These are phyloP conservation scores for Xiphias gladius DNA, from an alignment of 2,113 vertebrate species.

Conservation along the genomic window DNA sequence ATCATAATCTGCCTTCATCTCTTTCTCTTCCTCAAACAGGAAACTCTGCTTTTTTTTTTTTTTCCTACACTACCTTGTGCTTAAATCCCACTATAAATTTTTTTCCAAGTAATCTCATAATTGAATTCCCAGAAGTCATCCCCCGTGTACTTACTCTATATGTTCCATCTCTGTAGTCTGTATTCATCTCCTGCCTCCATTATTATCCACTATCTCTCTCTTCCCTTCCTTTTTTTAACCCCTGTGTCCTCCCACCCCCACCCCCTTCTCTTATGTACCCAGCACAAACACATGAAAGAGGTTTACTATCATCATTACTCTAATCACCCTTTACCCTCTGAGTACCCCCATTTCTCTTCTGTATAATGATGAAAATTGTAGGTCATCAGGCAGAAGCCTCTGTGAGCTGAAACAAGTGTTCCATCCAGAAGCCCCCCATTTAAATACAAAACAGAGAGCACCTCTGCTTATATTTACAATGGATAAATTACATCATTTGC, in stretches of 20 bases:
- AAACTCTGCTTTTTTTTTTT: not conserved
- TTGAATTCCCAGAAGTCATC: not conserved
- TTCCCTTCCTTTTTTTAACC: constrained; percentile 26
- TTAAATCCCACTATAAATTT: not conserved
- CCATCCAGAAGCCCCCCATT: not conserved
- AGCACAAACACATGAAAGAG: constrained; percentile 51
- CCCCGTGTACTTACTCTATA: too few relatives aligned
- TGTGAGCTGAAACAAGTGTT: constrained; percentile 32
- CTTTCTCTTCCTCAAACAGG: constrained; percentile 17
- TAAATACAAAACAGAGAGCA: constrained; percentile 24
- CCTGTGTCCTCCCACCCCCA: not conserved
- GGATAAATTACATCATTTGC: not conserved
- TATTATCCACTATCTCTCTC: constrained; percentile 1
- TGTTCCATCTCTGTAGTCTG: not conserved
- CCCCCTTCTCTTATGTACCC: not conserved
- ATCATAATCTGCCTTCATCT: constrained; percentile 62
- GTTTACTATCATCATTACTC: constrained; percentile 65
- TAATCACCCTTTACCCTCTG: constrained; percentile 57
- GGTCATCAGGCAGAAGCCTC: constrained; percentile 56
- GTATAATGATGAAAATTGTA: constrained; percentile 63
- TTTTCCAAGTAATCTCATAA: not conserved
- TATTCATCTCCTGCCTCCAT: constrained; percentile 1
- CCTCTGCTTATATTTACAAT: not conserved
- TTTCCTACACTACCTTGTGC: too few relatives aligned
- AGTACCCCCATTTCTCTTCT: constrained; percentile 43